These are phyloP conservation scores for Halcyon badia DNA, from an alignment of 2,797 vertebrate species.

Conservation along the genomic window DNA sequence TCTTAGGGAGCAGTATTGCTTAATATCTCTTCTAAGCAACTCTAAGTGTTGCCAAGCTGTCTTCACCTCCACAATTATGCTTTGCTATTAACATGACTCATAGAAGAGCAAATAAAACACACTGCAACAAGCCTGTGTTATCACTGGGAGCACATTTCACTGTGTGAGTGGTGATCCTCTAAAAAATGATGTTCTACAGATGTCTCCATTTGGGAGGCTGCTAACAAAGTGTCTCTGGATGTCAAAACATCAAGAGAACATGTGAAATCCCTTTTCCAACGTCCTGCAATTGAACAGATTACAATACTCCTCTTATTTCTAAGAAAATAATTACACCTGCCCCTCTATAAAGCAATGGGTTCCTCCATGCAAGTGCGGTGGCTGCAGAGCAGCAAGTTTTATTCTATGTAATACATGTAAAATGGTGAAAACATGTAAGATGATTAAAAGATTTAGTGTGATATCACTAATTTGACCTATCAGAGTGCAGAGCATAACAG, in stretches of 20 bases:
- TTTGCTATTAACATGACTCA: neutral
- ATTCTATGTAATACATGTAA: neutral
- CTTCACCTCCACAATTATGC: neutral
- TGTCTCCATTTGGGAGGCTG: neutral
- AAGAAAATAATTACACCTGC: neutral
- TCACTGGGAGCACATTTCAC: neutral
- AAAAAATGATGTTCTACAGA: neutral
- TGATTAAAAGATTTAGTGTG: neutral
- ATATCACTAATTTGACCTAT: neutral
- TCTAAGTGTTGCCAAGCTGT: neutral
- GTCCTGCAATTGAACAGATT: neutral
- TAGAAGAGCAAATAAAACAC: constrained; percentile 5
- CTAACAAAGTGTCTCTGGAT: neutral
- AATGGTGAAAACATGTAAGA: neutral
- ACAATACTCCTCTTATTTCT: neutral
- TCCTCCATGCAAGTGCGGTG: neutral
- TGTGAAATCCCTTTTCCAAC: neutral
- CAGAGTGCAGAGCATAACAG: neutral
- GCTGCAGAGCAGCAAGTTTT: neutral
- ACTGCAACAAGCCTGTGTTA: neutral
- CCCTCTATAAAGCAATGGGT: neutral
- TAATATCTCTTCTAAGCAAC: neutral
- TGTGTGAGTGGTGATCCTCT: neutral
- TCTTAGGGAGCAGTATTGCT: neutral
- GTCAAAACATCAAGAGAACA: neutral